Evolutionary conservation across 2,797 vertebrate species (phyloP), one percentile per base, ranked within the genome.

Genomic region (Chelidonichthys spinosus): DNA sequence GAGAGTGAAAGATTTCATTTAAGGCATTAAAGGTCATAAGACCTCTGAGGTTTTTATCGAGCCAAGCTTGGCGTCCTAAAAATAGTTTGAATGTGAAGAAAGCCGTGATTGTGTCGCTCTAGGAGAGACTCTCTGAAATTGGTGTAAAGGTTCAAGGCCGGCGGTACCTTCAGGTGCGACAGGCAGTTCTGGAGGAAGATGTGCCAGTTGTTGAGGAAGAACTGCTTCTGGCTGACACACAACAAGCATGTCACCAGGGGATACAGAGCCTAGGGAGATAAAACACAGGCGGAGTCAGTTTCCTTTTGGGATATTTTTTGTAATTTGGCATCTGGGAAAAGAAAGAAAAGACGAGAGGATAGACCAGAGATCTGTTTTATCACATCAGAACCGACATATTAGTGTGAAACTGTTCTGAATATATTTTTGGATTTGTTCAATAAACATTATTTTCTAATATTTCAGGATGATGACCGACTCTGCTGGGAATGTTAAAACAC

Each of bases 121-220:
- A n/a, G n/a, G n/a, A n/a, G n/a, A 15, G 6, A 44, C 43, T 15
- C 2, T 15, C 53, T 65, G 8, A 62, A 62, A 13, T 42, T 15
- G 47, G 63, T 1, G 7, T 61, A 40, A 61, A 63, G 43, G 7
- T 25, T 67, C 15, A n/a, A n/a, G 52, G 56, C 32, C 25, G 33
- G 37, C 32, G 87, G 93, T 98, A 99, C 98, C 98, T 99, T 99
- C 81, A 99, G 96, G 93, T 99, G 98, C 17, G 98, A 99, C 88
- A 99, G 96, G 95, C 98, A 99, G 94, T 98, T 99, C 93, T 98
- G 97, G 92, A 99, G 96, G 95, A 99, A 99, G 96, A 99, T 98
- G 95, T 99, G 98, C 98, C 98, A 99, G 94, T 99, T 99, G 96
- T 97, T 99, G 94, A 99, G 97, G 96, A 99, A 99, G 96, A 99